These are phyloP conservation scores for Squalus acanthias DNA, from an alignment of 2,797 vertebrate species.

Conservation along the genomic window DNA sequence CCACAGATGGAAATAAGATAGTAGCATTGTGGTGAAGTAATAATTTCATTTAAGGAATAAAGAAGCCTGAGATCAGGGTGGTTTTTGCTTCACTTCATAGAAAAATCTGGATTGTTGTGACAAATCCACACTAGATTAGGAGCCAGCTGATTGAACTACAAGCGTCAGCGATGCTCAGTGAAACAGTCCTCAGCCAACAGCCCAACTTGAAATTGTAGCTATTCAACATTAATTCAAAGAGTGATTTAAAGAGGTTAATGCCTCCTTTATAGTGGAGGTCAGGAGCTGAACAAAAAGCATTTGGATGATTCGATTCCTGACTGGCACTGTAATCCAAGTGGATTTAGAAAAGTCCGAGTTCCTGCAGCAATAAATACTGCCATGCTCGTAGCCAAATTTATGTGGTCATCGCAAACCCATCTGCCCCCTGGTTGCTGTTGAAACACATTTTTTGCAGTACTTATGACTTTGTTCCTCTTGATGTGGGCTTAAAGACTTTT, in stretches of 20 bases:
- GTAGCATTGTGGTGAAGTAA: not conserved
- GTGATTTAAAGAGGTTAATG: slow-evolving; percentile 9
- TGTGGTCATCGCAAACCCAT: not conserved
- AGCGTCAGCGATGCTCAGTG: not conserved
- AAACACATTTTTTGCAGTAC: not conserved
- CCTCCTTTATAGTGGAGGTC: not conserved
- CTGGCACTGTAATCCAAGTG: slow-evolving; percentile 5
- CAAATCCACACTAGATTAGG: not conserved
- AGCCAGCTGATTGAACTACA: not conserved
- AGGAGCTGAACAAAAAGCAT: slow-evolving; percentile 10
- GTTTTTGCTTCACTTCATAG: not conserved
- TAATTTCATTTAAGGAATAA: not conserved
- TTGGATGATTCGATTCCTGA: not conserved
- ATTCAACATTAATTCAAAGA: slow-evolving; percentile 9
- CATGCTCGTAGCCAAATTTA: not conserved
- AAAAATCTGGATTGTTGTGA: not conserved
- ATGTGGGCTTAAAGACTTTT: not conserved
- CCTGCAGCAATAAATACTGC: not conserved
- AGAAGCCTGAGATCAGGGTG: not conserved
- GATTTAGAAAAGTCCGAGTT: slow-evolving; percentile 15
- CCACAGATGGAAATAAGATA: not conserved
- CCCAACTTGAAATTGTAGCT: slow-evolving; percentile 8
- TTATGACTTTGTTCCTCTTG: not conserved
- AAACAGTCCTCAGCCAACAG: not conserved
- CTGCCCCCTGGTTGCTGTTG: not conserved